Base-by-base conservation (phyloP, 2,113 vertebrate species). In the Fregata magnificens region DNA sequence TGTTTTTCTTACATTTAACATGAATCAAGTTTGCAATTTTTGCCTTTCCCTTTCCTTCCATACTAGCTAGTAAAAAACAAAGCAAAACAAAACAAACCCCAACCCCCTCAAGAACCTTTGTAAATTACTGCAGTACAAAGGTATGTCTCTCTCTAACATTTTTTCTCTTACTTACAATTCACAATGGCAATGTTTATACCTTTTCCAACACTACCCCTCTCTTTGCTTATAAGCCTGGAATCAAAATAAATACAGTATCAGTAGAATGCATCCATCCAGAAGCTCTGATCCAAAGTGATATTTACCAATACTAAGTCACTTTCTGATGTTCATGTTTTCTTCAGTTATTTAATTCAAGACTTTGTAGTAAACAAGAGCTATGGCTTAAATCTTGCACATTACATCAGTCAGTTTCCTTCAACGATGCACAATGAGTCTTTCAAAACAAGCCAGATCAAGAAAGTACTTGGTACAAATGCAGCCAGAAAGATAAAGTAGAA, bases 171-270 rank as follows among this genome's bases (percentile, higher is more conserved):
- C 98, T 98, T 89, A 98, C 98, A 98, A 52, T 98, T 83, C 73
- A 99, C 97, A 65, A 95, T 22, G 69, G 97, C 98, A 74, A 99
- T 96, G 50, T 98, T 98, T 82, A 99, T 98, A 44, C 98, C 98
- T 96, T 97, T 97, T 76, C 66, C 93, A 52, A n/a, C 88, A 40
- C 96, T 95, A 50, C 67, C 63, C 31, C 82, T 94, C 84, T 36
- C n/a, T 86, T 95, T 76, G 28, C 91, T 97, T 32, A 98, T 32
- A 36, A 98, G 92, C 70, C 98, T 99, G 93, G 80, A 98, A 98
- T 38, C 2, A 4, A 97, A 95, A 94, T 14, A 87, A 53, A 83
- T 52, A 49, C 13, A 71, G 6, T 53, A 49, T 97, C 65, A 93
- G 47, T 29, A 77, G 69, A 89, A 93, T 4, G 11, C 38, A 81